These are phyloP conservation scores for Xiphorhynchus erythropygius DNA, from an alignment of 2,797 vertebrate genomes.

Conservation along the genomic window DNA sequence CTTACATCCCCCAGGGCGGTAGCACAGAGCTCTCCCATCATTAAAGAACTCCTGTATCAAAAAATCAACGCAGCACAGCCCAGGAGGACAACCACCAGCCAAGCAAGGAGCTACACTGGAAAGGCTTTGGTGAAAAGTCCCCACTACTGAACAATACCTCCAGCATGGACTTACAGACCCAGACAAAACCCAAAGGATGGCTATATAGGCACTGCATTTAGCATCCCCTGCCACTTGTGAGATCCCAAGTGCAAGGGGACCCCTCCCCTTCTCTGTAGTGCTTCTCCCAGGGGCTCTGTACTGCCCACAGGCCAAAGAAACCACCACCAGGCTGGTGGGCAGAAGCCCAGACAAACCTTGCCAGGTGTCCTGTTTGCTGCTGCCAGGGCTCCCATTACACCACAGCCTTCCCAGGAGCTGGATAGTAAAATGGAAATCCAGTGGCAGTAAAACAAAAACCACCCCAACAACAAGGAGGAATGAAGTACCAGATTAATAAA, in stretches of 20 bases:
- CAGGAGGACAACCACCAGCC: background rate
- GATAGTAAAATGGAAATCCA: background rate
- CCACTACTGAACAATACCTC: background rate
- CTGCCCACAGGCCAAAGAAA: background rate
- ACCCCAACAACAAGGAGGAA: background rate
- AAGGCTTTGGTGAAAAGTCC: background rate
- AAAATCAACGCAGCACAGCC: background rate
- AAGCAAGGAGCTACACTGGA: rapidly evolving
- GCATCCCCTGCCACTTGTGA: rapidly evolving
- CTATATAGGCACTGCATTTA: background rate
- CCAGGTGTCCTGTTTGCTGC: background rate
- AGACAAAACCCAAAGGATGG: background rate
- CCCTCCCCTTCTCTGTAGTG: background rate
- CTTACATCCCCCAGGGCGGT: background rate
- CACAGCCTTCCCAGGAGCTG: background rate
- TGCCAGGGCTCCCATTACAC: background rate
- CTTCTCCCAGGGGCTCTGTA: rapidly evolving
- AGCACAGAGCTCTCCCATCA: background rate
- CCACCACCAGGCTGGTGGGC: background rate
- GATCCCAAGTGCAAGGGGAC: rapidly evolving
- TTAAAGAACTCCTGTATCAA: background rate
- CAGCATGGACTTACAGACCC: background rate
- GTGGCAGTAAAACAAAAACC: background rate
- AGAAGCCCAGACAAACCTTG: background rate
- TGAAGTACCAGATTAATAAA: slow-evolving; percentile 14